Base-by-base conservation (phyloP, 2,888 invertebrate genomes). In the Amblyteles armatorius region DNA sequence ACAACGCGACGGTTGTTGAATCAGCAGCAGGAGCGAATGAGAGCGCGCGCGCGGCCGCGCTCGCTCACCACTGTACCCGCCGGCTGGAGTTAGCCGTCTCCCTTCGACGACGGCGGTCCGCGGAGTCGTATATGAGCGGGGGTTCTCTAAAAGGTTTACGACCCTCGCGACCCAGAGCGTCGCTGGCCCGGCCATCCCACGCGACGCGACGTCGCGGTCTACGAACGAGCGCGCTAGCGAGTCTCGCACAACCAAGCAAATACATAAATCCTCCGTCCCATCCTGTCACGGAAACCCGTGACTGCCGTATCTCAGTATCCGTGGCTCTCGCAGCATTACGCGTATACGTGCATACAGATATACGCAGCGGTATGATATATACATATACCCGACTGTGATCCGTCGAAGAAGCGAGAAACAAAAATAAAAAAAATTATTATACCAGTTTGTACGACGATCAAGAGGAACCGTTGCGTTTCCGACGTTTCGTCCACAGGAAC, bases 161-260 rank as follows among this genome's bases (percentile, higher is more conserved):
- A 80, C 83, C 80, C 83, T 85, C 77, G 79, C 77, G 83, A 80
- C 52, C 77, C 76, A 69, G 76, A 83, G 73, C 68, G 80, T 55
- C 73, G 50, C 71, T 78, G 50, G 55, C 68, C 55, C 60, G 57
- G 73, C 80, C 82, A 71, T 63, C 79, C 83, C 74, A 83, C 83
- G 83, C 79, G 72, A n/a, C 74, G 79, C 82, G 72, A 81, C 88
- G 84, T 83, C 84, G 86, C 87, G 73, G 74, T 87, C 86, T 78
- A 84, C 82, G 77, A 82, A 79, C 78, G 68, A 77, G 68, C 78
- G 76, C 71, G 73, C 86, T 72, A 63, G 63, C 63, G 63, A 63
- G 48, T 50, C 60, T 44, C 69, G 33, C 60, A n/a, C 48, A 71
- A 22, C 19, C 72, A 57, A 57, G 72, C 36, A 77, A 79, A 79